A percentile compares a stretch with the other conserved stretches of the same genome.
Conservation (phyloP, 2,888 invertebrate genomes). For the Brachylomia viminalis region DNA sequence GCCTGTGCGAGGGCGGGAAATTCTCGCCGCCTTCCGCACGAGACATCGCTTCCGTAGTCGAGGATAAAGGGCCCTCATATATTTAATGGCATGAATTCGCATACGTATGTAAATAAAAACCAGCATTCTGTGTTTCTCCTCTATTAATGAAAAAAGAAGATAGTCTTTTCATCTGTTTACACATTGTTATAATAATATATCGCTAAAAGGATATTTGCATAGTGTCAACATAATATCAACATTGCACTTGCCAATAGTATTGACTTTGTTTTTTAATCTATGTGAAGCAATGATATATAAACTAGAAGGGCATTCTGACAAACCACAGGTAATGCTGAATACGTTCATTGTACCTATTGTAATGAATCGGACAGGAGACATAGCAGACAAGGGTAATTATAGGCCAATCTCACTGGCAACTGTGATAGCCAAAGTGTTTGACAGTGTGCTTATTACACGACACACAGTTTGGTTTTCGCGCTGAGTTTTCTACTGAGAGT, state of each 20-base stretch:
- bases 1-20: constrained; percentile 57
- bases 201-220: no score
- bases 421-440: not conserved
- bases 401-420: not conserved
- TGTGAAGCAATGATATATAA: no score
- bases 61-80: constrained; percentile 52
- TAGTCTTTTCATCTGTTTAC: constrained; percentile 6
- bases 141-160: not conserved
- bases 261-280: not conserved
- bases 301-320: not conserved
- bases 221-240: no score
- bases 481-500: not conserved
- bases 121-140: not conserved
- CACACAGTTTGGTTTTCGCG: not conserved
- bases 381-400: not conserved
- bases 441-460: not conserved
- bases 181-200: not conserved
- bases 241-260: no score
- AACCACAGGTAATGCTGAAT: not conserved
- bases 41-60: constrained; percentile 60
- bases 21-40: constrained; percentile 69
- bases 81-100: constrained; percentile 30
- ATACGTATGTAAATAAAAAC: constrained; percentile 24
- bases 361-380: not conserved
- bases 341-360: not conserved